Conservation (phyloP, 92 coral and sea anemone genomes). For the Umimayanthus chanpuru region DNA sequence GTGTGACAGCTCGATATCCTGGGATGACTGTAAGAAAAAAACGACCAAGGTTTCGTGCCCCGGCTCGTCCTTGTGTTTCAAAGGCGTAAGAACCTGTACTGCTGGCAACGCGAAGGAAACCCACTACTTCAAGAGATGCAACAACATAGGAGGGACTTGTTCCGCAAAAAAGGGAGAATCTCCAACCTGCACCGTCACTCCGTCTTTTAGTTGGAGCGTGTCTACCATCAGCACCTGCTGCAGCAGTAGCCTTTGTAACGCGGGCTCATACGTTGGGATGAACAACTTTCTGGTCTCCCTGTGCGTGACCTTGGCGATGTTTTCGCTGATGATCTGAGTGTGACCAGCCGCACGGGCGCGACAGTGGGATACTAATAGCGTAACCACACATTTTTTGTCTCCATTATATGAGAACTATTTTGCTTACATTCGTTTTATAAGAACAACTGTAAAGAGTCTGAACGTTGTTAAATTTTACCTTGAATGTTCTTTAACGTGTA, state of each 20-base stretch:
- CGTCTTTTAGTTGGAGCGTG: background rate
- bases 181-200: background rate
- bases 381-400: no score
- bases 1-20: background rate
- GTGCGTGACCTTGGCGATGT: background rate
- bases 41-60: background rate
- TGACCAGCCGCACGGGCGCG: background rate
- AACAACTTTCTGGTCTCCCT: conserved; percentile 1
- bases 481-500: background rate
- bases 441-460: no score
- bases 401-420: no score
- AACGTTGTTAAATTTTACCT: no score
- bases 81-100: background rate
- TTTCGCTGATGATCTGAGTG: background rate
- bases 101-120: background rate
- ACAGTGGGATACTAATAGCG: no score
- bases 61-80: background rate
- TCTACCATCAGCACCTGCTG: background rate
- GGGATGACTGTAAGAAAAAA: background rate
- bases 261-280: background rate
- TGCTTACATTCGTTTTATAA: no score
- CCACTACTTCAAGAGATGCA: background rate
- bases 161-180: background rate
- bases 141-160: background rate
- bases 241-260: background rate